phyloP scores from a whole-genome alignment of 2,797 vertebrate species.

The Mus minutoides region DNA sequence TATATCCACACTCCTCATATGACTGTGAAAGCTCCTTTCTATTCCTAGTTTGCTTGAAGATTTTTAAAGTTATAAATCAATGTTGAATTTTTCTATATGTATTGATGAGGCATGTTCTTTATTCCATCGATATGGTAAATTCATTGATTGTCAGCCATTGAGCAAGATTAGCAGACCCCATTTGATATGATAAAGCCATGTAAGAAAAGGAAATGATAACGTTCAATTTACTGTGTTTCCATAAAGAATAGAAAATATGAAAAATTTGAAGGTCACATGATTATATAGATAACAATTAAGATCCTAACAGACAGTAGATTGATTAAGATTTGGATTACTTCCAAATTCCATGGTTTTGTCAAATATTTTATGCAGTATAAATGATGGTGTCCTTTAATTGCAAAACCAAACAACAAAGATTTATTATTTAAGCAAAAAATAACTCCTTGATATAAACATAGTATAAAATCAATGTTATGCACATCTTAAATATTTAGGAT shows the following conservation, averaged over 20 bases:
- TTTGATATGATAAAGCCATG: slow-evolving; percentile 27
- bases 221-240: not conserved
- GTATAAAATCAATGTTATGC: not conserved
- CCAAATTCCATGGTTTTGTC: slow-evolving; percentile 5
- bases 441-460: slow-evolving; percentile 32
- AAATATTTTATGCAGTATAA: slow-evolving; percentile 55
- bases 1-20: not conserved
- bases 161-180: not conserved
- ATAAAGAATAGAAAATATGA: not conserved
- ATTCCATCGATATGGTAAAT: not conserved
- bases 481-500: not conserved
- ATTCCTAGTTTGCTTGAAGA: not conserved
- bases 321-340: not conserved
- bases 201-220: slow-evolving; percentile 34
- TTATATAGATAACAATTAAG: not conserved
- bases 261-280: slow-evolving; percentile 15
- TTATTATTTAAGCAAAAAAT: slow-evolving; percentile 6
- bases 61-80: not conserved
- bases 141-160: not conserved
- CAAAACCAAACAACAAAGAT: slow-evolving; percentile 30
- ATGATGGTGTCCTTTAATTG: not conserved
- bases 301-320: not conserved
- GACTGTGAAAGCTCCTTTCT: not conserved
- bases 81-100: not conserved
- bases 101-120: not conserved